Conservation (phyloP, 2,113 vertebrate species). For the Vimba vimba region DNA sequence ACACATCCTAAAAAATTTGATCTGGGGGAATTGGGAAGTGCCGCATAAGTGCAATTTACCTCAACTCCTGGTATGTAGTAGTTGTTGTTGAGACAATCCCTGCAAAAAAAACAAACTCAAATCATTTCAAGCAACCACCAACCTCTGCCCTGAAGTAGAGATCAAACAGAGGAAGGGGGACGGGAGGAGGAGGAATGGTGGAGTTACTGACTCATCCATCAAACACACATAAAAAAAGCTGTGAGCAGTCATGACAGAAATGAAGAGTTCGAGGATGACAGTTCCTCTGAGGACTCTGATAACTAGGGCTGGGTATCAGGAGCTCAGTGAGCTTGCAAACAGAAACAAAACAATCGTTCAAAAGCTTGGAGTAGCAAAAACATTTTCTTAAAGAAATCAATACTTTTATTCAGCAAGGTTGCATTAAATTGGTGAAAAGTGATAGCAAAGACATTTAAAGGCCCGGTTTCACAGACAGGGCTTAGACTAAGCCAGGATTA, state of each 20-base stretch:
- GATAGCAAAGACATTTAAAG: too few species aligned
- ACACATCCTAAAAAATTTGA: conserved; percentile 31
- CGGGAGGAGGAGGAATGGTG: background rate
- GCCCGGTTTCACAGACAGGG: too few species aligned
- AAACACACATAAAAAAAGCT: conserved; percentile 24
- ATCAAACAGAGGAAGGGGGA: background rate
- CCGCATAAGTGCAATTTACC: conserved; percentile 9
- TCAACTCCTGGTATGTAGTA: background rate
- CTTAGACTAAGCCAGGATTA: too few species aligned
- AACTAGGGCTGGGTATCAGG: background rate
- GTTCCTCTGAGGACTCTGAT: conserved; percentile 23
- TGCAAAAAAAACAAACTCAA: conserved; percentile 26
- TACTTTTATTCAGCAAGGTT: too few species aligned
- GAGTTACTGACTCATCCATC: conserved; percentile 35
- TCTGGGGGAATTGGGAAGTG: conserved; percentile 54
- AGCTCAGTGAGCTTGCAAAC: background rate
- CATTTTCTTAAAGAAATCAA: too few species aligned
- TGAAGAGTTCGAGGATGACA: conserved; percentile 7
- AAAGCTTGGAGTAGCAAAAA: too few species aligned
- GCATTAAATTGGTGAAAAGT: too few species aligned
- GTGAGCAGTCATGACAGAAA: conserved; percentile 16
- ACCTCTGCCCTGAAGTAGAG: conserved; percentile 27
- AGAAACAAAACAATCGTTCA: too few species aligned
- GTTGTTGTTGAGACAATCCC: conserved; percentile 41
- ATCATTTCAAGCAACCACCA: conserved; percentile 2